phyloP scores from a whole-genome alignment of 2,888 invertebrate species.

The Pterostichus madidus region DNA sequence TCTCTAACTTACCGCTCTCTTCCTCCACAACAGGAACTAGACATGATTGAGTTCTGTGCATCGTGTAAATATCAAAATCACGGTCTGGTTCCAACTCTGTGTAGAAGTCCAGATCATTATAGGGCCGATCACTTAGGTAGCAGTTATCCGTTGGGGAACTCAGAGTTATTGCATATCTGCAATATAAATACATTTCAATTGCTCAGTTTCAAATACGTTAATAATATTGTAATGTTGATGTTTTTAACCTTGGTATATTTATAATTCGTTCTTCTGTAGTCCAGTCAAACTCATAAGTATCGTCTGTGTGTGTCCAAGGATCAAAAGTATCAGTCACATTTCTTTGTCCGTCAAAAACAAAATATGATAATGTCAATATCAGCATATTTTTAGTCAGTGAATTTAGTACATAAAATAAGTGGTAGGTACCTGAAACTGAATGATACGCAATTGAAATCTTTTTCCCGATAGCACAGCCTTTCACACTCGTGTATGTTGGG shows the following conservation, averaged over 20 bases:
- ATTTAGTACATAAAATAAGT: not conserved
- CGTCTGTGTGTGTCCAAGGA: constrained; percentile 18
- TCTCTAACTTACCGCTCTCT: constrained; percentile 76
- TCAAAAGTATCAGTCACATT: constrained; percentile 1
- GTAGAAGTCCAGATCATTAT: constrained; percentile 85
- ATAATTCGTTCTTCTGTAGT: constrained; percentile 41
- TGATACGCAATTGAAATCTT: constrained; percentile 86
- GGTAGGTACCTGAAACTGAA: constrained; percentile 85
- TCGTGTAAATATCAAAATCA: constrained; percentile 89
- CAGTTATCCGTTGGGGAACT: constrained; percentile 86
- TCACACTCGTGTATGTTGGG: constrained; percentile 88
- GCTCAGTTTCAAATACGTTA: not conserved
- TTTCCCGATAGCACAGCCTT: constrained; percentile 85
- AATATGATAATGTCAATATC: not conserved
- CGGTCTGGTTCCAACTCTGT: constrained; percentile 86
- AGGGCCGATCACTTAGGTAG: constrained; percentile 85
- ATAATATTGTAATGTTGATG: not conserved
- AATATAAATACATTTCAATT: constrained; percentile 14
- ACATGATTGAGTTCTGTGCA: constrained; percentile 81
- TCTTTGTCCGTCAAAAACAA: constrained; percentile 33
- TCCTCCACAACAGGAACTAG: constrained; percentile 75
- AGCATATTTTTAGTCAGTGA: not conserved
- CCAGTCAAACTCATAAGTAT: constrained; percentile 35
- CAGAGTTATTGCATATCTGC: constrained; percentile 77
- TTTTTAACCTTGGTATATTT: constrained; percentile 22